phyloP scores from a whole-genome alignment of 1,140 invertebrate genomes.

The Diorhabda elongata region DNA sequence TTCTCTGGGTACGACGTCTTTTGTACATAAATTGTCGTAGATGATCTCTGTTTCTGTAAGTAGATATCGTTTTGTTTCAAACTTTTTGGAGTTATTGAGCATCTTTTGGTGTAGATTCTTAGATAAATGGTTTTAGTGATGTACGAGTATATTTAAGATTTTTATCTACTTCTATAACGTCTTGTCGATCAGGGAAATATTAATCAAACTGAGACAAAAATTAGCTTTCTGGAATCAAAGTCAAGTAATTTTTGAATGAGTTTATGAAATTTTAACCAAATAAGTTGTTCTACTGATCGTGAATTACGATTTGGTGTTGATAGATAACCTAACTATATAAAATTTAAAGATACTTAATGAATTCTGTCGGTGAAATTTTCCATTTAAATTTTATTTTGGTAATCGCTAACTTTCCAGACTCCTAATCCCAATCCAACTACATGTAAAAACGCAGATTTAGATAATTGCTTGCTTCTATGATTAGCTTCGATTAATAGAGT shows the following conservation, averaged over 20 bases:
- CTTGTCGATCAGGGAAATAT: neutral
- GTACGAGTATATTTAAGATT: too few species aligned
- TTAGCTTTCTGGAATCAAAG: neutral
- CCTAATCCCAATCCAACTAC: constrained; percentile 51
- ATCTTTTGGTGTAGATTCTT: too few species aligned
- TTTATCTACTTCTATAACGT: too few species aligned
- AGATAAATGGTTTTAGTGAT: too few species aligned
- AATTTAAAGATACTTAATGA: too few species aligned
- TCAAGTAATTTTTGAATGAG: neutral
- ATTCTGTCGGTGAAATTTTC: constrained; percentile 47
- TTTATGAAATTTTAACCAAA: neutral
- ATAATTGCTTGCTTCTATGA: constrained; percentile 33
- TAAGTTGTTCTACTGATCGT: neutral
- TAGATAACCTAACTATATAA: constrained; percentile 25
- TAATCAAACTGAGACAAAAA: constrained; percentile 4
- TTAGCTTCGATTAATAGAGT: too few species aligned
- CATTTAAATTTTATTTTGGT: constrained; percentile 50
- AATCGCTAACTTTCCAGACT: constrained; percentile 50
- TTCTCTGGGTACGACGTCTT: too few species aligned
- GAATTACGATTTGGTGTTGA: neutral
- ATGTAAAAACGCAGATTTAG: constrained; percentile 40
- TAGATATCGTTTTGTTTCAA: too few species aligned
- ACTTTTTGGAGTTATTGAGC: too few species aligned
- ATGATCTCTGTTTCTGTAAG: too few species aligned
- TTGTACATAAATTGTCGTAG: too few species aligned